phyloP scores from a whole-genome alignment of 2,797 vertebrate species.

The Crenichthys baileyi region DNA sequence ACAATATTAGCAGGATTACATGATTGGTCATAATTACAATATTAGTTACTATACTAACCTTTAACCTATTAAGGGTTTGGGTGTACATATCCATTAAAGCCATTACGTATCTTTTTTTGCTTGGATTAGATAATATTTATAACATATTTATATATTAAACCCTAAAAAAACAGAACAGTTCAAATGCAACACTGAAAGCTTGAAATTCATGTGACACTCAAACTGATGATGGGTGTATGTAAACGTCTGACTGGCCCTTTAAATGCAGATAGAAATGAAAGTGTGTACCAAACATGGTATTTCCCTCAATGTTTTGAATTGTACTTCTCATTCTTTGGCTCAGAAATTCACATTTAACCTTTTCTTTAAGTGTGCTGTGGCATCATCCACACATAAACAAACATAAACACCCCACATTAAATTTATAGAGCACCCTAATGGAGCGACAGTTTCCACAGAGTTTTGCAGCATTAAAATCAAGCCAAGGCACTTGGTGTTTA shows the following conservation, averaged over 20 bases:
- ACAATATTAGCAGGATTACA: too few species aligned
- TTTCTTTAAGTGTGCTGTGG: slow-evolving; percentile 5
- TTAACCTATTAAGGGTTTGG: too few species aligned
- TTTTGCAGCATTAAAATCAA: slow-evolving; percentile 47
- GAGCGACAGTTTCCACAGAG: slow-evolving; percentile 43
- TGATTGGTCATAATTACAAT: too few species aligned
- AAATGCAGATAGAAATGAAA: not conserved
- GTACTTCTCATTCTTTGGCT: not conserved
- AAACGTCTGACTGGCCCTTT: not conserved
- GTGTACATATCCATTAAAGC: too few species aligned
- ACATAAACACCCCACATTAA: slow-evolving; percentile 44
- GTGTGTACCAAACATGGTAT: not conserved
- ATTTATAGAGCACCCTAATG: slow-evolving; percentile 41
- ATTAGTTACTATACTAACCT: too few species aligned
- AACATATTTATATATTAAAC: too few species aligned
- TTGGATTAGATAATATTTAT: too few species aligned
- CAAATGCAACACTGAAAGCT: too few species aligned
- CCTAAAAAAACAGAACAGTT: too few species aligned
- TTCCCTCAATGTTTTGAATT: not conserved
- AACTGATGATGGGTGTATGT: not conserved
- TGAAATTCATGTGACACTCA: not conserved
- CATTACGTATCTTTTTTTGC: too few species aligned
- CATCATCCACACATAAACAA: slow-evolving; percentile 40
- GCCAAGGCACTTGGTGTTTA: slow-evolving; percentile 54
- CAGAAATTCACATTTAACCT: slow-evolving; percentile 3